Evolutionary conservation across 2,888 invertebrate species (phyloP), one percentile per base, ranked within the genome.

Genomic region (Gari tellinella): DNA sequence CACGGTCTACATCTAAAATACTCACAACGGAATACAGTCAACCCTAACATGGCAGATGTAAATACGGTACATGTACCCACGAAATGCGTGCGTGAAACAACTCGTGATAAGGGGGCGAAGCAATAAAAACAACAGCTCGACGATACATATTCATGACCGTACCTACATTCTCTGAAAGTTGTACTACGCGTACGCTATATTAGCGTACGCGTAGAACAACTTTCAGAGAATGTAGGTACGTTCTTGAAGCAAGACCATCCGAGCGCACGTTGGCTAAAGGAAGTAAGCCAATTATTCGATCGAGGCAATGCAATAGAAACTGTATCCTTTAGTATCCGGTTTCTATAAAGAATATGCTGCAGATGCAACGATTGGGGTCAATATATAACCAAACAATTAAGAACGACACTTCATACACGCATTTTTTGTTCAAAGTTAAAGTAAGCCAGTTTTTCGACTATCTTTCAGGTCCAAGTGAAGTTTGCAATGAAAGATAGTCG

Each of bases 241-340:
- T 74, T 65, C 37, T 58, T 84, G 8, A 72, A 80, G 21, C 38
- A 68, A 40, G 74, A 80, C 51, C 84, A 84, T 31, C 84, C 84
- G n/a, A 66, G 66, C 37, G 51, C 78, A 7, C 67, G 84, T 10
- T 60, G 81, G 17, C 49, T 64, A 23, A 62, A 68, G 58, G 75
- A 80, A 26, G 78, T 82, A 15, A 69, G 81, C 43, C 67, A 72
- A 10, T 46, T 80, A 17, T 80, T 81, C 37, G 67, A 68, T 2
- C 61, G 72, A 19, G 75, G 81, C 14, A 53, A 75, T 26, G 49
- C 52, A 25, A 70, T 69, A 38, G 81, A 79, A 14, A 74, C 76
- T 12, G 72, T 81, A 63, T 8, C 48, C 63, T 5, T 23, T 70
- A 12, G 41, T 41, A 21, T 10, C 57, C 7, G 14, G 52, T 21